These are phyloP conservation scores for Aphelinus atriplicis DNA, from an alignment of 1,140 invertebrate genomes.

Conservation along the genomic window DNA sequence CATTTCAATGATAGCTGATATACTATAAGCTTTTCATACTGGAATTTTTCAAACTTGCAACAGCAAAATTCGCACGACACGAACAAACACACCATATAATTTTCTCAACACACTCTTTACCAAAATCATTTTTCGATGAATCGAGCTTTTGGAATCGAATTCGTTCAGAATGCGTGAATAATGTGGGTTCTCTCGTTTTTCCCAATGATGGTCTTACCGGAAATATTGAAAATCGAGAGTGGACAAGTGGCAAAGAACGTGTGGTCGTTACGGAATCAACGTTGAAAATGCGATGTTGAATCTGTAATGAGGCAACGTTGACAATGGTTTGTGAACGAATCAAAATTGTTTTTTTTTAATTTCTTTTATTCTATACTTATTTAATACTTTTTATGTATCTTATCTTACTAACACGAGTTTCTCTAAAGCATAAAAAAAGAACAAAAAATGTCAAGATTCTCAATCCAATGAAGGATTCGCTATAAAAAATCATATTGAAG, in stretches of 20 bases:
- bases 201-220: conserved; percentile 16
- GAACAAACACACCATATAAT: too few relatives aligned
- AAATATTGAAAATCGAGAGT: conserved; percentile 7
- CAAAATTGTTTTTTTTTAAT: not conserved
- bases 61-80: too few relatives aligned
- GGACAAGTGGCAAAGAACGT: not conserved
- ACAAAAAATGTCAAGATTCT: not conserved
- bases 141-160: not conserved
- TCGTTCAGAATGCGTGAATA: not conserved
- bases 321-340: conserved; percentile 21
- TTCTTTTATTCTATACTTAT: not conserved
- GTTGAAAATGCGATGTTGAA: not conserved
- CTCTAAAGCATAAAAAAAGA: not conserved
- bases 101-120: too few relatives aligned
- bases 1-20: too few relatives aligned
- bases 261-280: conserved; percentile 1
- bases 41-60: too few relatives aligned
- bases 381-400: not conserved
- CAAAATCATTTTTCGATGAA: not conserved
- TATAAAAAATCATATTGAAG: conserved; percentile 1
- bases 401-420: conserved; percentile 16
- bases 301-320: conserved; percentile 13
- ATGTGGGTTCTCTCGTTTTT: not conserved
- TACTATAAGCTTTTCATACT: too few relatives aligned
- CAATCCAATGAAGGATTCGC: not conserved